These are phyloP conservation scores for Harpagifer antarcticus DNA, from an alignment of 2,797 vertebrate genomes.

Conservation along the genomic window DNA sequence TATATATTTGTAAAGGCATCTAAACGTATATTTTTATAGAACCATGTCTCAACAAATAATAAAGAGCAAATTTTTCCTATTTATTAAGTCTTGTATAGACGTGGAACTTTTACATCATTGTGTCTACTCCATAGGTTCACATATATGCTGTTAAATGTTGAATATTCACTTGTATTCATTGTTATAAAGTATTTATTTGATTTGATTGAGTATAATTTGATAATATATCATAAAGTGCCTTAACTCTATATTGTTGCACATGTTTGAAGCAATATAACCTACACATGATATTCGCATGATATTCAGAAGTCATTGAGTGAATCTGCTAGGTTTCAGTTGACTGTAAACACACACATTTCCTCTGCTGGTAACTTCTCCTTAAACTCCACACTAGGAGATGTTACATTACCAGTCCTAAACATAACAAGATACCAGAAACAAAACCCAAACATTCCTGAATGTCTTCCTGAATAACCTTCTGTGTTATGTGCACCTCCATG, in stretches of 20 bases:
- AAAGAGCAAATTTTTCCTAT: too few relatives aligned
- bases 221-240: not conserved
- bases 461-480: too few relatives aligned
- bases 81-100: too few relatives aligned
- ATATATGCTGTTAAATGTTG: not conserved
- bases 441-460: too few relatives aligned
- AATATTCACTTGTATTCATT: not conserved
- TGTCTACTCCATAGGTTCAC: too few relatives aligned
- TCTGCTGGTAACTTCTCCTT: not conserved
- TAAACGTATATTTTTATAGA: too few relatives aligned
- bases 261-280: not conserved
- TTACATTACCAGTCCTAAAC: not conserved
- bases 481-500: too few relatives aligned
- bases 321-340: not conserved
- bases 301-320: not conserved
- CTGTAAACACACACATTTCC: slow-evolving; percentile 22
- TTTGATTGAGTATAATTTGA: not conserved
- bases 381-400: too few relatives aligned
- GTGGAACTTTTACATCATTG: too few relatives aligned
- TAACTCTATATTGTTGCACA: not conserved
- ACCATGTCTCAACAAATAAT: too few relatives aligned
- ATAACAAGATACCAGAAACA: not conserved
- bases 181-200: too few relatives aligned
- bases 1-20: too few relatives aligned
- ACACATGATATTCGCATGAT: not conserved